A percentile compares a stretch with the other conserved stretches of the same genome.
Evolutionary conservation across 2,113 vertebrate genomes (phyloP).

Genomic region (Rattus norvegicus): GRCr8 NC_086023.1:104917001-104917500

Average conservation of each 20-base stretch:
- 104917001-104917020: neutral
- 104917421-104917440: neutral
- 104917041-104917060: neutral
- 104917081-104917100: neutral
- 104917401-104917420: conserved; percentile 7
- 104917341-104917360: neutral
- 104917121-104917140: neutral
- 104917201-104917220: neutral
- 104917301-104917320: neutral
- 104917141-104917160: neutral
- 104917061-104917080: neutral
- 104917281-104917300: neutral
- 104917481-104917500: neutral
- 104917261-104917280: neutral
- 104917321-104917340: neutral
- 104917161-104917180: neutral
- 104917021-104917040: neutral
- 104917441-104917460: neutral
- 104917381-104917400: neutral
- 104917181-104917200: neutral
- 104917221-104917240: neutral
- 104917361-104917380: neutral
- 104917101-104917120: neutral
- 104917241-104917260: neutral
- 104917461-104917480: neutral